These are phyloP conservation scores for Phocides pigmalion DNA, from an alignment of 1,140 invertebrate species.

Conservation along the genomic window DNA sequence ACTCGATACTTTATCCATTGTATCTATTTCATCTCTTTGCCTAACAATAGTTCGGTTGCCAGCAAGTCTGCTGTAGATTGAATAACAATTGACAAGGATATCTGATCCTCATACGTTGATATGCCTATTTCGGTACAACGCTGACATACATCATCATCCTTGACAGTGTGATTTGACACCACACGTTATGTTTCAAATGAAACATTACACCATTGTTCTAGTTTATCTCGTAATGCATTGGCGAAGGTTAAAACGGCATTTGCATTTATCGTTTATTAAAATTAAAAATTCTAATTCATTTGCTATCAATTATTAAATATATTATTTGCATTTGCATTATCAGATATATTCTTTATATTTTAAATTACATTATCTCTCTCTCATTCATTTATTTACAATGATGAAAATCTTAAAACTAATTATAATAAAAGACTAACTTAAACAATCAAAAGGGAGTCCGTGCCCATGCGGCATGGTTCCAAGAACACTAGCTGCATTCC, in stretches of 20 bases:
- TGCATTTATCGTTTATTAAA: background rate
- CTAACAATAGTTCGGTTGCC: constrained; percentile 19
- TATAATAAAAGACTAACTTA: too few species aligned
- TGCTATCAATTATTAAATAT: too few species aligned
- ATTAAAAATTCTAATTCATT: too few species aligned
- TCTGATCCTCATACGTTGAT: constrained; percentile 20
- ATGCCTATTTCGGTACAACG: constrained; percentile 8
- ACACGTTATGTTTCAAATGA: constrained; percentile 29
- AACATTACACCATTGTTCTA: background rate
- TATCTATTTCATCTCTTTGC: constrained; percentile 24
- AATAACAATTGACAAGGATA: constrained; percentile 21
- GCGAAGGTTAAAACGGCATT: constrained; percentile 6
- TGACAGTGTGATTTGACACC: constrained; percentile 25
- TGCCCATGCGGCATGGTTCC: too few species aligned
- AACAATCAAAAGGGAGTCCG: too few species aligned
- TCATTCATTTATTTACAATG: too few species aligned
- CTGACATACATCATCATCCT: constrained; percentile 25
- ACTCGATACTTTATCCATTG: background rate
- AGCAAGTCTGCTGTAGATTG: constrained; percentile 21
- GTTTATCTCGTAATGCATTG: constrained; percentile 1
- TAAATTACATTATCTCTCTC: too few species aligned
- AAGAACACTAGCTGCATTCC: too few species aligned
- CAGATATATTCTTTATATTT: too few species aligned
- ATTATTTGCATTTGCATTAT: too few species aligned
- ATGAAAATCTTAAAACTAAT: too few species aligned